Evolutionary conservation across 2,113 vertebrate genomes (phyloP).

Genomic region (Hemibagrus wyckioides): DNA sequence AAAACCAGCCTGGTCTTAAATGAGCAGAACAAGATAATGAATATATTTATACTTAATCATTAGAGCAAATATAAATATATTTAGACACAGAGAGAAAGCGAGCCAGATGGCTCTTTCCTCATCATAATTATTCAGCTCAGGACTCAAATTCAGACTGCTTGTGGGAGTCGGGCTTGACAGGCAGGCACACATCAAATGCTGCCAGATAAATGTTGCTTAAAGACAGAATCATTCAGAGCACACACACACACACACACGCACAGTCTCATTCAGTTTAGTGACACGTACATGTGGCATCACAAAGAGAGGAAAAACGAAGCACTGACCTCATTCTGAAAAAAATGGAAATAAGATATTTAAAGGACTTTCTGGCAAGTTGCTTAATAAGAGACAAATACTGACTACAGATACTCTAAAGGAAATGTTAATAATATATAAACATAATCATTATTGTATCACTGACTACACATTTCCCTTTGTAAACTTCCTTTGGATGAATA

Average conservation of each 20-base stretch:
- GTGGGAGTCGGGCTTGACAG: slow-evolving; percentile 50
- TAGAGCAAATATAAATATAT: slow-evolving; percentile 13
- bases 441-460: neutral
- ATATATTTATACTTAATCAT: slow-evolving; percentile 37
- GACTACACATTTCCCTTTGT: no score
- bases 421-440: neutral
- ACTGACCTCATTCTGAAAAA: slow-evolving; percentile 30
- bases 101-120: slow-evolving; percentile 32
- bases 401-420: neutral
- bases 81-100: slow-evolving; percentile 14
- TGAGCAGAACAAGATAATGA: slow-evolving; percentile 21
- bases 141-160: slow-evolving; percentile 48
- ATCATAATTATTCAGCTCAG: slow-evolving; percentile 49
- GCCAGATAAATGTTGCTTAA: slow-evolving; percentile 49
- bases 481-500: no score
- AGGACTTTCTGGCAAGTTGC: neutral
- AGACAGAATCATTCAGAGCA: slow-evolving; percentile 41
- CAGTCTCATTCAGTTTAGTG: slow-evolving; percentile 47
- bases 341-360: neutral
- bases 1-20: slow-evolving; percentile 30
- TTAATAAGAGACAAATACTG: neutral
- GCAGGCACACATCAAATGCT: slow-evolving; percentile 52
- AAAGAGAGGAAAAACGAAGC: slow-evolving; percentile 4
- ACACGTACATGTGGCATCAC: slow-evolving; percentile 46
- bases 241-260: slow-evolving; percentile 36